Evolutionary conservation across 2,113 vertebrate species (phyloP).

Genomic region (Clarias gariepinus): DNA sequence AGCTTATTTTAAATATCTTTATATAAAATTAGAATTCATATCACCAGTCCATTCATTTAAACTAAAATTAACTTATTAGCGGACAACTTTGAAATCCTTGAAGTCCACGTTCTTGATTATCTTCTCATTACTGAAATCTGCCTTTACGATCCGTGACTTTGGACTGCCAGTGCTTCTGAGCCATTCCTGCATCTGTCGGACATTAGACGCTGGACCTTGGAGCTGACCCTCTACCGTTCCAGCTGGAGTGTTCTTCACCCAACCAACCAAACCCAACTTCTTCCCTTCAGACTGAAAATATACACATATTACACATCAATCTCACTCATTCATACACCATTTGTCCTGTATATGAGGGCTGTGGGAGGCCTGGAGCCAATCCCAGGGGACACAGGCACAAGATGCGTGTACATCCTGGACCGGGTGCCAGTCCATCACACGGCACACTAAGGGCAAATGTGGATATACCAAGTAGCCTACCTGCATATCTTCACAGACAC

Average conservation of each 20-base stretch:
- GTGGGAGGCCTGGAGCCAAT: too few relatives aligned
- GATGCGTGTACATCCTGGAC: too few relatives aligned
- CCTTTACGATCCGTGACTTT: conserved; percentile 80
- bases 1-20: conserved; percentile 17
- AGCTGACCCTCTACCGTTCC: conserved; percentile 88
- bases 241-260: conserved; percentile 85
- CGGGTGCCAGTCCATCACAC: too few relatives aligned
- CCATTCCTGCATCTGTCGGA: conserved; percentile 88
- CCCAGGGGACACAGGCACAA: too few relatives aligned
- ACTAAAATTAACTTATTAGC: background rate
- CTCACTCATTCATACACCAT: background rate
- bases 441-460: too few relatives aligned
- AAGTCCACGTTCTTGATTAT: conserved; percentile 74
- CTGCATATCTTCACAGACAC: too few relatives aligned
- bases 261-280: conserved; percentile 88
- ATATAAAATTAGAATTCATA: conserved; percentile 23
- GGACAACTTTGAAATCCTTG: conserved; percentile 79
- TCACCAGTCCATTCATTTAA: conserved; percentile 46
- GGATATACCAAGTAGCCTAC: too few relatives aligned
- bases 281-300: conserved; percentile 80
- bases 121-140: conserved; percentile 86
- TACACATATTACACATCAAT: background rate
- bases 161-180: conserved; percentile 85
- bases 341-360: background rate
- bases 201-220: conserved; percentile 76